phyloP scores from a whole-genome alignment of 53 echinoderm and acorn worm species.

The Crossaster papposus region DNA sequence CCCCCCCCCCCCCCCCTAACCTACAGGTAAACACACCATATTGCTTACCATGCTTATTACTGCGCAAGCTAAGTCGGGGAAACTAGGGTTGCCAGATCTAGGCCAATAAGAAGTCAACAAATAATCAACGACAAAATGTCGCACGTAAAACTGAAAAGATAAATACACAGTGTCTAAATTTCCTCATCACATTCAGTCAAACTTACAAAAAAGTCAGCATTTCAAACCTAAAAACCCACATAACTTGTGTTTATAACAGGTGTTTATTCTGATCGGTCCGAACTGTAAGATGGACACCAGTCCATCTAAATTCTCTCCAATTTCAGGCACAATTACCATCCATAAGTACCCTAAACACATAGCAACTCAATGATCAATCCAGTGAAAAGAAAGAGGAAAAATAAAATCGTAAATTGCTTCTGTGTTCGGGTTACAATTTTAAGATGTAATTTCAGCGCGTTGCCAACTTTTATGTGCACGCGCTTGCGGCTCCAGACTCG shows the following conservation, averaged over 20 bases:
- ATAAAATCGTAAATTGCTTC: conserved; percentile 2
- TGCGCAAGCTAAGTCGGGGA: conserved; percentile 1
- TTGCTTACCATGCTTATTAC: conserved; percentile 6
- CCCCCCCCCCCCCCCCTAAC: neutral
- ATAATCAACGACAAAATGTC: conserved; percentile 1
- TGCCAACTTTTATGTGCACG: conserved; percentile 5
- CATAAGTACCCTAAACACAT: neutral
- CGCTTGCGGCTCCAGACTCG: neutral
- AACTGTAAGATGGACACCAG: neutral
- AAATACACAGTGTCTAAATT: neutral
- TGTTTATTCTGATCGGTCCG: neutral
- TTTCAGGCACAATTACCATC: neutral
- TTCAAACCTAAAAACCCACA: neutral
- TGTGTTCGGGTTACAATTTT: conserved; percentile 16
- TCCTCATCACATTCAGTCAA: neutral
- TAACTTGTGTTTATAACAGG: neutral
- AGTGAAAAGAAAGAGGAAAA: neutral
- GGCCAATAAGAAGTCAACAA: conserved; percentile 22
- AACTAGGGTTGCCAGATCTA: conserved; percentile 21
- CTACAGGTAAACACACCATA: no score
- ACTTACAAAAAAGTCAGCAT: neutral
- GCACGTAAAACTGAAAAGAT: neutral
- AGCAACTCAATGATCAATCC: neutral
- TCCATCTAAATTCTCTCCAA: neutral
- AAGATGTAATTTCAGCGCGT: conserved; percentile 24